Evolutionary conservation across 1,140 invertebrate species (phyloP).

Genomic region (Aphis craccivora): DNA sequence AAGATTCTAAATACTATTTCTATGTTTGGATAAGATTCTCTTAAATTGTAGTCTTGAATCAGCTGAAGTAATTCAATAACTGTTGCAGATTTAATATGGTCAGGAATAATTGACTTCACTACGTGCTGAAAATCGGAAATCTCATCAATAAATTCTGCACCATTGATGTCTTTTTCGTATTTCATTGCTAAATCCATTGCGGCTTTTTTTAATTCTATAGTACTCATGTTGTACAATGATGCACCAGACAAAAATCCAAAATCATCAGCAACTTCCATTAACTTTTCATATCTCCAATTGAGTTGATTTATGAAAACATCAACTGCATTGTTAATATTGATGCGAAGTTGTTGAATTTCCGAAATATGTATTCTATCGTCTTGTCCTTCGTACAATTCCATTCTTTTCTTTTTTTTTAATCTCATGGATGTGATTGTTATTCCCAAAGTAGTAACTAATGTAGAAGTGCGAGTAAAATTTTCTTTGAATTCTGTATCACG

Average conservation of each 20-base stretch:
- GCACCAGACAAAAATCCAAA: background rate
- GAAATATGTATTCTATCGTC: background rate
- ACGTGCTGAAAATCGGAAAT: no score
- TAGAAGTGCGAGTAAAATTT: no score
- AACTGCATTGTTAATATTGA: background rate
- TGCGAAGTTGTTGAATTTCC: background rate
- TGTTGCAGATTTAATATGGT: no score
- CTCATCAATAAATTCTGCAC: no score
- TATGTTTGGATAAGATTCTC: background rate
- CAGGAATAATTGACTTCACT: no score
- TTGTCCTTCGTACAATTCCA: slow-evolving; percentile 29
- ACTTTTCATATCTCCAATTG: background rate
- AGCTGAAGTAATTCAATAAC: background rate
- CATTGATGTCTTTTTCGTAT: no score
- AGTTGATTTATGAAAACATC: background rate
- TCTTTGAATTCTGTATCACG: no score
- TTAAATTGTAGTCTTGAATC: slow-evolving; percentile 19
- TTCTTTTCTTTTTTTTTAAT: background rate
- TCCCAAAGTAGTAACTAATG: no score
- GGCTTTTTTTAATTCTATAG: background rate
- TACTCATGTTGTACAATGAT: background rate
- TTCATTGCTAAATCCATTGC: no score
- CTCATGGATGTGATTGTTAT: no score
- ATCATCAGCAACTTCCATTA: background rate
- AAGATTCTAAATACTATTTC: no score